Conservation (phyloP, 2,888 invertebrate genomes). For the Cabera pusaria region DNA sequence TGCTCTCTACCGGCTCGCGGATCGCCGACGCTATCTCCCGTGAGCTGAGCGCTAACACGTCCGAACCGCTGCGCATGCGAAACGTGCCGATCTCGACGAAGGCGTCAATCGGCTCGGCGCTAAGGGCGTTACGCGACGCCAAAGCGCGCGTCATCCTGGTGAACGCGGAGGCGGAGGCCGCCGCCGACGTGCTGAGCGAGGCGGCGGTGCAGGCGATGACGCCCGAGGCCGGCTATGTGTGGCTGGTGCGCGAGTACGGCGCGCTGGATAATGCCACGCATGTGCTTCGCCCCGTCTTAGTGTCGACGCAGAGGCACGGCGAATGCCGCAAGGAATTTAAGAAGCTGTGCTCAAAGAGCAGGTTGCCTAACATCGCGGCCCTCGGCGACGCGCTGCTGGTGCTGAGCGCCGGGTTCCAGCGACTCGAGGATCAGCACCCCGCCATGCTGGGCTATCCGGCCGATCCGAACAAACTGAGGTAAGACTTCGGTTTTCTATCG, state of each 20-base stretch:
- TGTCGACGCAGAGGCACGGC: slow-evolving; percentile 39
- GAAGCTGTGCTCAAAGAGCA: too few species aligned
- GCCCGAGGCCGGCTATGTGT: slow-evolving; percentile 40
- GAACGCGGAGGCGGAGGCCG: slow-evolving; percentile 86
- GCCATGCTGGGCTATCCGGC: too few species aligned
- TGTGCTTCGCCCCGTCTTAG: slow-evolving; percentile 26
- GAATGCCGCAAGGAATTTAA: too few species aligned
- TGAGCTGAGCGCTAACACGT: neutral
- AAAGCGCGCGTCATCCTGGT: slow-evolving; percentile 91
- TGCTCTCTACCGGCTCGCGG: slow-evolving; percentile 16
- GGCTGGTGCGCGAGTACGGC: slow-evolving; percentile 51
- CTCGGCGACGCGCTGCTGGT: slow-evolving; percentile 56
- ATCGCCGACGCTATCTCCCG: slow-evolving; percentile 18
- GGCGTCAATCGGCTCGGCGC: slow-evolving; percentile 2
- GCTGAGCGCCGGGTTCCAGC: too few species aligned
- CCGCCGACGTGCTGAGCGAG: slow-evolving; percentile 87
- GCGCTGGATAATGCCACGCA: slow-evolving; percentile 24
- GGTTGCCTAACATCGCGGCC: too few species aligned
- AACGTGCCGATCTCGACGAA: slow-evolving; percentile 29
- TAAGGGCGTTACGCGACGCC: slow-evolving; percentile 7
- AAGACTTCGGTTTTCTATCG: too few species aligned
- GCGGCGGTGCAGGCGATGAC: slow-evolving; percentile 67
- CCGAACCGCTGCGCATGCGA: slow-evolving; percentile 62
- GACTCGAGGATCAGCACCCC: too few species aligned
- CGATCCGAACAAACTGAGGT: too few species aligned